A percentile compares a stretch with the other conserved stretches of the same genome.
These are phyloP conservation scores for Drosophila atripex DNA, from an alignment of 2,888 invertebrate genomes.

Conservation along the genomic window DNA sequence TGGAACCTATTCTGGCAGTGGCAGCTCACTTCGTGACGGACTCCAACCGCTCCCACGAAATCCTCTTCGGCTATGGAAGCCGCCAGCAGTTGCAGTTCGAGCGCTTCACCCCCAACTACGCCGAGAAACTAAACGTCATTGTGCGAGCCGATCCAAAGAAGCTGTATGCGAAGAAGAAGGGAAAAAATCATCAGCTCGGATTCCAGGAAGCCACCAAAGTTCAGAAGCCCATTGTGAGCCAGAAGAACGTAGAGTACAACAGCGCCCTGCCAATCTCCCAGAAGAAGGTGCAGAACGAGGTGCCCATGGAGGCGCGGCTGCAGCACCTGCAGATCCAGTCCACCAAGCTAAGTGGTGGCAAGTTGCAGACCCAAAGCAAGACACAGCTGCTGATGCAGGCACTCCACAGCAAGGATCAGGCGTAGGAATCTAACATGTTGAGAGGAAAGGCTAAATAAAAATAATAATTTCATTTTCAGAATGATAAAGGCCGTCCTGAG, in stretches of 20 bases:
- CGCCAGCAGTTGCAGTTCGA: conserved; percentile 86
- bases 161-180: conserved; percentile 58
- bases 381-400: conserved; percentile 93
- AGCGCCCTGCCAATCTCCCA: conserved; percentile 69
- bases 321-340: conserved; percentile 90
- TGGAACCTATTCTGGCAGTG: conserved; percentile 86
- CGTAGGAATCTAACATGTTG: conserved; percentile 76
- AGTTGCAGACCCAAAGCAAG: conserved; percentile 88
- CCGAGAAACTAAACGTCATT: conserved; percentile 85
- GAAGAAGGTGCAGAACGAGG: conserved; percentile 78
- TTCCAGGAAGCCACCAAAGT: conserved; percentile 67
- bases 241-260: conserved; percentile 78
- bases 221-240: conserved; percentile 70
- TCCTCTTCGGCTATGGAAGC: conserved; percentile 86
- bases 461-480: conserved; percentile 75
- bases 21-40: conserved; percentile 82
- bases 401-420: conserved; percentile 92
- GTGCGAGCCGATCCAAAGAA: conserved; percentile 82
- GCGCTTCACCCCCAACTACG: conserved; percentile 85
- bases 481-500: conserved; percentile 90
- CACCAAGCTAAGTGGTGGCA: conserved; percentile 69
- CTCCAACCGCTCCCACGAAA: conserved; percentile 80
- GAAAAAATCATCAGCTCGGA: conserved; percentile 45
- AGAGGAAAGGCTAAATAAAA: background rate
- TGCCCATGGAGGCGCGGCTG: conserved; percentile 91